phyloP scores from a whole-genome alignment of 2,113 vertebrate genomes.

The Strix uralensis region DNA sequence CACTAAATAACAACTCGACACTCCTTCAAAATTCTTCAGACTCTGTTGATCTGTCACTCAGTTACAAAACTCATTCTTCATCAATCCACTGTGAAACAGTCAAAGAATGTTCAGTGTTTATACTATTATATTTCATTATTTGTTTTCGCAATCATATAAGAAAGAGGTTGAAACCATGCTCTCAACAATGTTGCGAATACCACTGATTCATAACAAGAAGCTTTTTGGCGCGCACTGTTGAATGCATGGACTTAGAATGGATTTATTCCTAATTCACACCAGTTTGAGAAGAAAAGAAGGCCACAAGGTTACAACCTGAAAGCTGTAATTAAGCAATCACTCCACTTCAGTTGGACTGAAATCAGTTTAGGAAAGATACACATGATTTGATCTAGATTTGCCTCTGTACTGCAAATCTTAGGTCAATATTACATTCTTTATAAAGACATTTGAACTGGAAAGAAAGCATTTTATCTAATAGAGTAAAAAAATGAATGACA shows the following conservation, averaged over 20 bases:
- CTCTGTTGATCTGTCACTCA: background rate
- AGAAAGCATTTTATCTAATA: background rate
- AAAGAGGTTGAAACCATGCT: background rate
- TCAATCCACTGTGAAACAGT: background rate
- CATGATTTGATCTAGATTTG: background rate
- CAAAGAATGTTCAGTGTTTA: slow-evolving; percentile 34
- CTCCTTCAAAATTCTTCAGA: slow-evolving; percentile 13
- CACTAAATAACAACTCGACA: background rate
- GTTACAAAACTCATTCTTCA: slow-evolving; percentile 36
- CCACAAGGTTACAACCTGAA: background rate
- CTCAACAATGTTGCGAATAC: background rate
- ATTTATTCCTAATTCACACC: background rate
- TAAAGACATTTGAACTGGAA: background rate
- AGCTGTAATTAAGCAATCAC: background rate
- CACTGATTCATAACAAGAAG: background rate
- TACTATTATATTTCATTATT: slow-evolving; percentile 15
- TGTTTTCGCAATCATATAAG: background rate
- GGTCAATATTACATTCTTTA: background rate
- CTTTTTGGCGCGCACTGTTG: background rate
- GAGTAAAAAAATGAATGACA: background rate
- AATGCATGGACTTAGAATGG: background rate
- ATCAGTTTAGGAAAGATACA: background rate
- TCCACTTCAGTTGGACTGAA: background rate
- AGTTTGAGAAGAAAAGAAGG: background rate
- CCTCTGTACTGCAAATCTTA: background rate